Evolutionary conservation across 2,113 vertebrate species (phyloP), one percentile per base, ranked within the genome.

Genomic region (Phylloscopus trochiloides): DNA sequence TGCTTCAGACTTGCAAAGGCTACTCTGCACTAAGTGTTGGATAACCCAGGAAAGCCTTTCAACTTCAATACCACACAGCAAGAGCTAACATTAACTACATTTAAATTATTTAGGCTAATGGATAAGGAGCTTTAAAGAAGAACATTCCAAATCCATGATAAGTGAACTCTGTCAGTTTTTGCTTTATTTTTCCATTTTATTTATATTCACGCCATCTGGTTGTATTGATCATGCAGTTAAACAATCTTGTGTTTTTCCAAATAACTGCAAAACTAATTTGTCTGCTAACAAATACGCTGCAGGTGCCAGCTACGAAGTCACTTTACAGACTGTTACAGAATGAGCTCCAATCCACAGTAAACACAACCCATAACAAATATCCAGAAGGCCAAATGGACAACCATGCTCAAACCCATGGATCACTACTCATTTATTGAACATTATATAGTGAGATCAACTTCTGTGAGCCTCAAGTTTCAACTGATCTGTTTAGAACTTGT

Each of bases 91-190:
- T 50, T 75, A 95, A 92, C 79, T 22, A 83, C 15, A 77, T 59
- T 67, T 88, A 40, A 90, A 94, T 94, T 83, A 90, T 58, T 90
- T 36, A 83, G 28, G 51, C 47, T 91, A 96, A 86, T 43, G 45
- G 67, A 47, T 66, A 86, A 81, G 45, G 57, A 91, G 54, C 45
- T 84, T 77, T 77, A 74, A 70, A 83, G 57, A 70, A 88, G 7
- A 85, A 43, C n/a, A 62, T 31, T 77, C 16, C 38, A 55, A 86
- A 94, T 67, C 65, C 38, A 67, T 3, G 17, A 54, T 45, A n/a
- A 34, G 38, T 58, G 42, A 96, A 92, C 65, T 89, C 76, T 77
- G 26, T 8, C 68, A 55, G 59, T 21, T 96, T 91, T 76, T 9
- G 5, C 51, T 91, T 95, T 89, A 43, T 78, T 87, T 77, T 89